Conservation (phyloP, 2,113 vertebrate species). For the Daubentonia madagascariensis region DNA sequence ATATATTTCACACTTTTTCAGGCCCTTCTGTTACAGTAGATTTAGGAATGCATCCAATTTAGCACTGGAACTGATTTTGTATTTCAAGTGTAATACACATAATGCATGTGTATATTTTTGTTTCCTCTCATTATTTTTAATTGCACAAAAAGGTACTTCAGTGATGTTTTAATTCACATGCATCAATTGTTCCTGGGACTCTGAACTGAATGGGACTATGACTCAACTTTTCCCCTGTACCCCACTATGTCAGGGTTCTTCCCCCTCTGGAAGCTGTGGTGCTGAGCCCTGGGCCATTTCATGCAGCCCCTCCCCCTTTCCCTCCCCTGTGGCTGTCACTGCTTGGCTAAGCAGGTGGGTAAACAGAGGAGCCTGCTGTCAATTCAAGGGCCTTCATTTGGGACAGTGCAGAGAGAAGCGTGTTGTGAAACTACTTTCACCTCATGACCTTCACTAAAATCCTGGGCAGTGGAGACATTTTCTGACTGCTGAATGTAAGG, state of each 20-base stretch:
- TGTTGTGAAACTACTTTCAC: background rate
- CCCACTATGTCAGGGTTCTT: no score
- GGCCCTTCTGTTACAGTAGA: background rate
- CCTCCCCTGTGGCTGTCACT: background rate
- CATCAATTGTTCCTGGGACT: background rate
- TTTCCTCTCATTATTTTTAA: background rate
- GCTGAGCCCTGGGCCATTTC: background rate
- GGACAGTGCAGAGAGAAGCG: background rate
- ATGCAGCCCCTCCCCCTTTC: background rate
- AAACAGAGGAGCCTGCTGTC: background rate
- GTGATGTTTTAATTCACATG: background rate
- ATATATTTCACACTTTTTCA: no score
- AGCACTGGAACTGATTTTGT: background rate
- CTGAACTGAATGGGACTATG: background rate
- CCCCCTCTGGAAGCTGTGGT: background rate
- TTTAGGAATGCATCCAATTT: background rate
- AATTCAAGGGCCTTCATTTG: background rate
- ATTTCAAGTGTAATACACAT: background rate
- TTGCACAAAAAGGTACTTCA: background rate
- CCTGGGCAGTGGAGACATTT: background rate
- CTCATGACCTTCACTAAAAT: background rate
- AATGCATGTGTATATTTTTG: background rate
- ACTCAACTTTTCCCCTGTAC: background rate
- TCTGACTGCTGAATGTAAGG: background rate
- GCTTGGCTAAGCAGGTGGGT: no score